These are phyloP conservation scores for Drosophila kurseongensis DNA, from an alignment of 1,140 invertebrate genomes.

Conservation along the genomic window DNA sequence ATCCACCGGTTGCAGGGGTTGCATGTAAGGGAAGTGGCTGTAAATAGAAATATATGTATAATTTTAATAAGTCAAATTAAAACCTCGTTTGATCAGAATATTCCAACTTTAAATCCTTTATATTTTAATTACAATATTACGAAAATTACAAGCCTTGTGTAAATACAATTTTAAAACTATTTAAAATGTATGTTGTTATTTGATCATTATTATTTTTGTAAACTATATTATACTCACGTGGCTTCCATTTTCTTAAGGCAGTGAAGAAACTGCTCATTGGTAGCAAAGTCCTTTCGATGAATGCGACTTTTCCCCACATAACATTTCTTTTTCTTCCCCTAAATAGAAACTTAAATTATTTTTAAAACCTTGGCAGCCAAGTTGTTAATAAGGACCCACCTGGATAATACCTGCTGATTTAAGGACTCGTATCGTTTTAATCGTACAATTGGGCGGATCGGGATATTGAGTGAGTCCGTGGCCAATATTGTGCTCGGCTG, in stretches of 20 bases:
- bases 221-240: conserved; percentile 36
- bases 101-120: no score
- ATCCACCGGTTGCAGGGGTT: conserved; percentile 85
- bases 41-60: background rate
- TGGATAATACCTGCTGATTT: background rate
- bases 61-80: no score
- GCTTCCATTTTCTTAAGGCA: conserved; percentile 70
- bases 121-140: no score
- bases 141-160: no score
- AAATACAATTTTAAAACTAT: background rate
- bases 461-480: background rate
- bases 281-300: conserved; percentile 47
- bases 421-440: background rate
- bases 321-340: conserved; percentile 28
- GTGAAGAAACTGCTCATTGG: conserved; percentile 56
- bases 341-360: background rate
- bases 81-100: no score
- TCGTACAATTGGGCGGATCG: conserved; percentile 4
- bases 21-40: conserved; percentile 83
- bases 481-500: conserved; percentile 39
- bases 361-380: background rate
- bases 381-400: background rate
- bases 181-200: background rate
- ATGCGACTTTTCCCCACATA: conserved; percentile 13
- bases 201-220: no score